Conservation (phyloP, 2,113 vertebrate genomes). For the Willisornis vidua region DNA sequence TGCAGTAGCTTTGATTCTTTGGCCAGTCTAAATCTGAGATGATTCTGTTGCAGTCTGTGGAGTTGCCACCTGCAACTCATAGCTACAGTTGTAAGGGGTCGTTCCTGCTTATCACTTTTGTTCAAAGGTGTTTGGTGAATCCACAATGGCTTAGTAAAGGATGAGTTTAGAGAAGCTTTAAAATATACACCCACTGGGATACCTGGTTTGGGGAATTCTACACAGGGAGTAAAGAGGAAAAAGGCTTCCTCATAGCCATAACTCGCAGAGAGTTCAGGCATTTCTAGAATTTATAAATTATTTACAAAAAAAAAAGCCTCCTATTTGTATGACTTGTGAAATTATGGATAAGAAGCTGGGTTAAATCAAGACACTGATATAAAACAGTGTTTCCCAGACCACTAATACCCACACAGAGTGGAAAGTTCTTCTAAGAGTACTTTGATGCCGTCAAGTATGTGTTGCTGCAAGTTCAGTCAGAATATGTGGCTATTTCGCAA, state of each 20-base stretch:
- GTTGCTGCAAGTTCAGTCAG: conserved; percentile 3
- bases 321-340: background rate
- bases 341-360: background rate
- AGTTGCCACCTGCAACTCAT: background rate
- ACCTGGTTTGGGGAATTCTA: background rate
- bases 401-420: background rate
- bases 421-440: background rate
- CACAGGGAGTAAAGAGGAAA: background rate
- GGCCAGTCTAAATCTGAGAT: background rate
- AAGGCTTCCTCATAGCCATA: background rate
- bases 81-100: background rate
- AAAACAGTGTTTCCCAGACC: background rate
- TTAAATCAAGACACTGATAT: background rate
- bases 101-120: background rate
- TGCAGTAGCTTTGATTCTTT: background rate
- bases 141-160: background rate
- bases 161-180: background rate
- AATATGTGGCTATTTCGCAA: conserved; percentile 1
- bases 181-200: background rate
- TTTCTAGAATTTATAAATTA: background rate
- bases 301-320: background rate
- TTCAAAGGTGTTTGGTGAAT: background rate
- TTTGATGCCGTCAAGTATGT: background rate
- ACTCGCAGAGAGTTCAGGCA: background rate
- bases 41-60: background rate